phyloP scores from a whole-genome alignment of 2,888 invertebrate genomes.

The Cheilosia soror region DNA sequence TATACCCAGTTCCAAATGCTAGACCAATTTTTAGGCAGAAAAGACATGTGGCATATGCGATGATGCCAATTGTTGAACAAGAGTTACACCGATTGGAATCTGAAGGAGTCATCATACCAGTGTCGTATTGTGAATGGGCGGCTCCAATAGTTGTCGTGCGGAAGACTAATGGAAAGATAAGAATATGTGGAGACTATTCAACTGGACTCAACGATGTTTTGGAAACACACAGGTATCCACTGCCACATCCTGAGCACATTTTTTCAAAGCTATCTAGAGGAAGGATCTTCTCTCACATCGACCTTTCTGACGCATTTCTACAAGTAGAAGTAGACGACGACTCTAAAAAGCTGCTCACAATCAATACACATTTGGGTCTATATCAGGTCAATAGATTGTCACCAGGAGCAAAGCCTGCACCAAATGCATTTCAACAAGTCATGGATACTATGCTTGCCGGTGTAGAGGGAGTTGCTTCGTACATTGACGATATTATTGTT shows the following conservation, averaged over 20 bases:
- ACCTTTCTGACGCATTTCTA: constrained; percentile 67
- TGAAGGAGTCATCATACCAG: background rate
- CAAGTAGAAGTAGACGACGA: constrained; percentile 66
- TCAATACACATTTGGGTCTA: background rate
- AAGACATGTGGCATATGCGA: background rate
- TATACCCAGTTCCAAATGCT: background rate
- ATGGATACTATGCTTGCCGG: constrained; percentile 68
- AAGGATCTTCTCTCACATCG: constrained; percentile 54
- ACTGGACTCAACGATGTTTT: constrained; percentile 50
- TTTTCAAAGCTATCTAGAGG: background rate
- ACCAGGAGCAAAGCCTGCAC: constrained; percentile 64
- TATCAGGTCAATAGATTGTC: constrained; percentile 28
- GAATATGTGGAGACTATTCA: background rate
- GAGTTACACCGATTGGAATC: too few species aligned
- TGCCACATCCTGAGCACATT: constrained; percentile 59
- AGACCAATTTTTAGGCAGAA: background rate
- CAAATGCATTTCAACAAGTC: constrained; percentile 68
- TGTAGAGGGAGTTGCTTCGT: constrained; percentile 39
- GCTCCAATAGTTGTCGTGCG: background rate
- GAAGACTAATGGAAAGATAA: background rate
- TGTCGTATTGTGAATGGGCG: background rate
- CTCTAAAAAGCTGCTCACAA: background rate
- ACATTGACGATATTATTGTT: constrained; percentile 66
- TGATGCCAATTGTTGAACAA: too few species aligned
- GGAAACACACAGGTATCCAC: constrained; percentile 69